Evolutionary conservation across 2,797 vertebrate species (phyloP).

Genomic region (Phoxinus dragarum): DNA sequence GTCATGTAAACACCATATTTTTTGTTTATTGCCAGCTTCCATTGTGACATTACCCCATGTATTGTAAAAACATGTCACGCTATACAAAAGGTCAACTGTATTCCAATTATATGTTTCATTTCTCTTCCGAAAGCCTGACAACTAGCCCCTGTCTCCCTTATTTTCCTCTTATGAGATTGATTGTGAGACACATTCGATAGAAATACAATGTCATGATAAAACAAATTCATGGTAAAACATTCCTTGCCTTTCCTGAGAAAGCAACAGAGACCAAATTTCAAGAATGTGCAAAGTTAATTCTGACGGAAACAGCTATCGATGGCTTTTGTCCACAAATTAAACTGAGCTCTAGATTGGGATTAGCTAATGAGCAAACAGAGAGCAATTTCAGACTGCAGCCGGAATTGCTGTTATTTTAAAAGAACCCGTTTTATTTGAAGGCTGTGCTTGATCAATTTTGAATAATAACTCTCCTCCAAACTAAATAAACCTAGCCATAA

Average conservation of each 20-base stretch:
- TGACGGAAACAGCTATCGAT: constrained; percentile 25
- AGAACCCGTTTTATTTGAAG: constrained; percentile 29
- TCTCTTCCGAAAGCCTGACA: not conserved
- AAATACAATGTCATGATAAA: not conserved
- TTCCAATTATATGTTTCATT: not conserved
- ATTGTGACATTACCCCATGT: not conserved
- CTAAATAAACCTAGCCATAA: constrained; percentile 71
- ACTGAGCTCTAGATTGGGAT: constrained; percentile 18
- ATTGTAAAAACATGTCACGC: not conserved
- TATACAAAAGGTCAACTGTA: not conserved
- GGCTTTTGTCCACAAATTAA: constrained; percentile 21
- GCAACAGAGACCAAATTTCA: not conserved
- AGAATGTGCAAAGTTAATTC: not conserved
- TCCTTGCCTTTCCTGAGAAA: not conserved
- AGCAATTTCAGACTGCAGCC: constrained; percentile 16
- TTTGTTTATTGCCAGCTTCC: not conserved
- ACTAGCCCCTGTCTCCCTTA: too few relatives aligned
- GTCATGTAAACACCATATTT: not conserved
- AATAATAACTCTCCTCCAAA: constrained; percentile 66
- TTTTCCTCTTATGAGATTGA: not conserved
- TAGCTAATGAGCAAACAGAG: constrained; percentile 36
- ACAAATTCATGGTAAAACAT: not conserved
- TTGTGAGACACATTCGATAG: not conserved
- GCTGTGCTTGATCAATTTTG: constrained; percentile 68
- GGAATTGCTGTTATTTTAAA: constrained; percentile 17